Evolutionary conservation across 1,140 invertebrate genomes (phyloP), one percentile per base, ranked within the genome.

Genomic region (Atta colombica): DNA sequence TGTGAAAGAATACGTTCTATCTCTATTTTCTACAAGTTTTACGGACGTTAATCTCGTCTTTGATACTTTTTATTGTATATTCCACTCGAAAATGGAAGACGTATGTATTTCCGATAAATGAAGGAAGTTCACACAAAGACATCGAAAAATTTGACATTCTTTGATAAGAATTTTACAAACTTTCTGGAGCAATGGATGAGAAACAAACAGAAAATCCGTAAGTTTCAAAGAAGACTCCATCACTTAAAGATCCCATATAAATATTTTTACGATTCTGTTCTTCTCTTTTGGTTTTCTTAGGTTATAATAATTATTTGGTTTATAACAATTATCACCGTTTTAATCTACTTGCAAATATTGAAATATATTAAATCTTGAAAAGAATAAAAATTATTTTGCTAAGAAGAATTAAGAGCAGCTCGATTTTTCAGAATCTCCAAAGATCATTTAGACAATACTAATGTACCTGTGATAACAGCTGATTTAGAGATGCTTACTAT

Each of bases 401-500:
- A 25, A 63, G 39, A 49, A 45, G 18, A 31, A 55, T 31, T 45
- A 18, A 5, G 0, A 68, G 7, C 0, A 31, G 1, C 31, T 25
- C 6, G 60, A 39, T 71, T 81, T 88, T 87, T 51, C 65, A 91
- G 89, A 87, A 87, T 72, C 35, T 18, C 51, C n/a, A n/a, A 31
- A 28, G 58, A 80, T 12, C 31, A 66, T 39, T 51, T 35, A 71
- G 88, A 89, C 8, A 92, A 93, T 85, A 63, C 4, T 39, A 93
- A 91, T 92, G 69, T 95, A 49, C 94, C 94, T 21, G 92, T 93
- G 58, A 92, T 95, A 14, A 91, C 93, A n/a, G 92, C 92, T 71
- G 77, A 92, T 65, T 92, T 95, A 85, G 93, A 94, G 85, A 93
- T 92, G 89, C 88, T 95, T 0, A 93, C 91, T n/a, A 92, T 95